A percentile compares a stretch with the other conserved stretches of the same genome.
These are phyloP conservation scores for Schizaphis graminum DNA, from an alignment of 2,888 invertebrate species.

Conservation along the genomic window DNA sequence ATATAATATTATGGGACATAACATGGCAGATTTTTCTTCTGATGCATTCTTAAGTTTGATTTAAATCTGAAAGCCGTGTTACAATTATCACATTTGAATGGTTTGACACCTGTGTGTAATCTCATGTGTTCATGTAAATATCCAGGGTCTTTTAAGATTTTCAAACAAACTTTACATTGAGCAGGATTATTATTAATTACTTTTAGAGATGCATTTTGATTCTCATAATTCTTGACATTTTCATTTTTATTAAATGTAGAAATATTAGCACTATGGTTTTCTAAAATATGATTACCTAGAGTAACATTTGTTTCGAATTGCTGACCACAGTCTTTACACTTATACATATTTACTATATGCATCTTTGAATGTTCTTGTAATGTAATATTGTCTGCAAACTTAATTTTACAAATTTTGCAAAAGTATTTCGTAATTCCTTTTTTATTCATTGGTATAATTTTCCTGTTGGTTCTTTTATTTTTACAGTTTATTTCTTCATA, in stretches of 20 bases:
- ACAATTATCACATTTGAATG: slow-evolving; percentile 6
- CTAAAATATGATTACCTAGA: slow-evolving; percentile 27
- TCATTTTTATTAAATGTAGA: not conserved
- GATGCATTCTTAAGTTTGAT: not conserved
- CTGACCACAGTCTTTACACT: slow-evolving; percentile 49
- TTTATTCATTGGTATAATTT: not conserved
- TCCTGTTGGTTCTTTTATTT: not conserved
- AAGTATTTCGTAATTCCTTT: not conserved
- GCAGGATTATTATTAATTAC: not conserved
- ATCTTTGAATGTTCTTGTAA: slow-evolving; percentile 13
- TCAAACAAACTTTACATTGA: slow-evolving; percentile 23
- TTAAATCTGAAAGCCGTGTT: not conserved
- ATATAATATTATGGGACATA: not conserved
- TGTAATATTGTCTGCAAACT: not conserved
- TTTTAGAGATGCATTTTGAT: not conserved
- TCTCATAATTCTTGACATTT: not conserved
- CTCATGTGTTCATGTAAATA: slow-evolving; percentile 1
- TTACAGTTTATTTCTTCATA: not conserved
- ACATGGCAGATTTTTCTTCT: not conserved
- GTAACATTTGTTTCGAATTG: slow-evolving; percentile 22
- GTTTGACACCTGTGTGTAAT: slow-evolving; percentile 11
- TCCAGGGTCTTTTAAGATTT: not conserved
- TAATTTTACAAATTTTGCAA: slow-evolving; percentile 16
- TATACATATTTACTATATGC: not conserved
- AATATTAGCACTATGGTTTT: not conserved